Percentiles rank a stretch among this genome's conserved stretches.
Conservation (phyloP, 2,797 vertebrate species). For the Tarsius wallacei region DNA sequence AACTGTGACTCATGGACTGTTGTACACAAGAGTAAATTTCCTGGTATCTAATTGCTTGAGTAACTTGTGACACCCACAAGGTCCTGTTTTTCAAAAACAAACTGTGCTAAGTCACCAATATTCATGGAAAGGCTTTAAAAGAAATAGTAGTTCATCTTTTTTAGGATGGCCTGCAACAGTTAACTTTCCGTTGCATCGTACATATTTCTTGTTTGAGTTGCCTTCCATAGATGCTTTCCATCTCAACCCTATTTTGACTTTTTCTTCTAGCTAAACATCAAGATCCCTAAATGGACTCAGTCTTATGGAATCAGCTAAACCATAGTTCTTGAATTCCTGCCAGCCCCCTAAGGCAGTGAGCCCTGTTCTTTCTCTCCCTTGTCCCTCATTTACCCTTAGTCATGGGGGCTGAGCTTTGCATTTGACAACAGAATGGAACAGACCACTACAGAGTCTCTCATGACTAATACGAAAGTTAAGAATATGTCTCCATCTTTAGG, state of each 20-base stretch:
- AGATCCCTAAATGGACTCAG: background rate
- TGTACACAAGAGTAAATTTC: slow-evolving; percentile 78
- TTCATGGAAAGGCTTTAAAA: slow-evolving; percentile 28
- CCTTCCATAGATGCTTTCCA: background rate
- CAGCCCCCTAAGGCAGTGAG: background rate
- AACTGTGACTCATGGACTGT: slow-evolving; percentile 54
- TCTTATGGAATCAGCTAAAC: background rate
- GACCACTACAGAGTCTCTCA: background rate
- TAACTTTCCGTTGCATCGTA: background rate
- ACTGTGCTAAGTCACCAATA: slow-evolving; percentile 80
- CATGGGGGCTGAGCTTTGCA: background rate
- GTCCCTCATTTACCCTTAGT: background rate
- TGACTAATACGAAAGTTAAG: slow-evolving; percentile 8
- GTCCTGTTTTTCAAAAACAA: slow-evolving; percentile 76
- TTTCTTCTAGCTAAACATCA: slow-evolving; percentile 16
- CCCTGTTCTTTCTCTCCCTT: background rate
- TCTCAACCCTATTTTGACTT: slow-evolving; percentile 42
- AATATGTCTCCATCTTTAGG: background rate
- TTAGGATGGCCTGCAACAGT: slow-evolving; percentile 25
- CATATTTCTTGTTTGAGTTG: background rate
- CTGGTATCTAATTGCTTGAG: slow-evolving; percentile 74
- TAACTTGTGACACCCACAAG: slow-evolving; percentile 89
- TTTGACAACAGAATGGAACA: background rate
- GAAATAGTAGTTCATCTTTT: slow-evolving; percentile 13
- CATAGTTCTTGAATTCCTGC: background rate